These are phyloP conservation scores for Fabriciana adippe DNA, from an alignment of 2,888 invertebrate genomes.

Conservation along the genomic window DNA sequence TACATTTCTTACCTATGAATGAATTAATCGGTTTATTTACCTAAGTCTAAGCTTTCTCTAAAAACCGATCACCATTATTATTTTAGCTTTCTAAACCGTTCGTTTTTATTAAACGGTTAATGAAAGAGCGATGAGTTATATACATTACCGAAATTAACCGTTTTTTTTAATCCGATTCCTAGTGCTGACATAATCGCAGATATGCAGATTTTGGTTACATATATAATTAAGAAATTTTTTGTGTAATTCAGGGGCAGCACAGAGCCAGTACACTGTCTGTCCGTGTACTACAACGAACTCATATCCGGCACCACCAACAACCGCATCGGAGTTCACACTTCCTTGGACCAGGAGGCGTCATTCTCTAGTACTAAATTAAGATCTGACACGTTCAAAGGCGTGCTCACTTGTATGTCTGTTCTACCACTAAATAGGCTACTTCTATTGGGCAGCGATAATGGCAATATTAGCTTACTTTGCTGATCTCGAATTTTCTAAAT, in stretches of 20 bases:
- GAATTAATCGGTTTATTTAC: no score
- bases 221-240: constrained; percentile 8
- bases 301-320: constrained; percentile 97
- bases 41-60: no score
- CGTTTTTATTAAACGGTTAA: no score
- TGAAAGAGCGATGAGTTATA: no score
- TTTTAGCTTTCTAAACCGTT: no score
- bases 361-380: constrained; percentile 93
- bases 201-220: neutral
- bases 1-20: no score
- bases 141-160: no score
- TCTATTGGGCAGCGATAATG: constrained; percentile 95
- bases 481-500: constrained; percentile 58
- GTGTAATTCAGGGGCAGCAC: constrained; percentile 88
- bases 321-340: constrained; percentile 92
- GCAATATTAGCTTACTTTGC: constrained; percentile 91
- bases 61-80: no score
- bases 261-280: constrained; percentile 95
- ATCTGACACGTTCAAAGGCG: constrained; percentile 94
- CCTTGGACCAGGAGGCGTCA: constrained; percentile 86
- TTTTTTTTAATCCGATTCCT: no score
- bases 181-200: no score
- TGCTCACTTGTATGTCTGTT: constrained; percentile 94
- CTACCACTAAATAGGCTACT: constrained; percentile 94
- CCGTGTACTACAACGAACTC: constrained; percentile 89